These are phyloP conservation scores for Sturmia bella DNA, from an alignment of 2,888 invertebrate genomes.

Conservation along the genomic window DNA sequence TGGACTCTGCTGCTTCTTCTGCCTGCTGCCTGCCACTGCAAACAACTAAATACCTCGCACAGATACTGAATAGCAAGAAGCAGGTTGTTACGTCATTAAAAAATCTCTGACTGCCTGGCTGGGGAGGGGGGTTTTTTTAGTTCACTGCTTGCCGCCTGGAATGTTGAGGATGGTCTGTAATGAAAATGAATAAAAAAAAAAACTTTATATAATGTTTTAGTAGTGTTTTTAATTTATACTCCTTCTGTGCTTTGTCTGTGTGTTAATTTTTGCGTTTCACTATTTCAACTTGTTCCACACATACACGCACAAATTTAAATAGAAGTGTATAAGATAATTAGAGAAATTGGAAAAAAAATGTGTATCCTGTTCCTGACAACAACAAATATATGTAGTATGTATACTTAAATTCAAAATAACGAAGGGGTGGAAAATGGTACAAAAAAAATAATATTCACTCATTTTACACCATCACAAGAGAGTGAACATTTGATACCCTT, in stretches of 20 bases:
- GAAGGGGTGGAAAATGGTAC: constrained; percentile 23
- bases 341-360: constrained; percentile 1
- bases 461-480: constrained; percentile 1
- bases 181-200: constrained; percentile 55
- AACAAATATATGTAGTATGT: constrained; percentile 32
- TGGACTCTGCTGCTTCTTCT: constrained; percentile 45
- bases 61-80: constrained; percentile 56
- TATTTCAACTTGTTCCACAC: constrained; percentile 55
- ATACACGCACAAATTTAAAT: not conserved
- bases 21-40: constrained; percentile 1
- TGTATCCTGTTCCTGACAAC: constrained; percentile 31
- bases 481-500: not conserved
- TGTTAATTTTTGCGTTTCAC: constrained; percentile 67
- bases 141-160: constrained; percentile 37
- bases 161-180: constrained; percentile 61
- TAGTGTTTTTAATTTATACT: constrained; percentile 69
- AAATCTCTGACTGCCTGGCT: constrained; percentile 56
- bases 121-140: not conserved
- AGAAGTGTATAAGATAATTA: constrained; percentile 24
- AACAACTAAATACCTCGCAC: constrained; percentile 55
- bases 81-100: constrained; percentile 68
- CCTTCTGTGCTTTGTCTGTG: constrained; percentile 62
- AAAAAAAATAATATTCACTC: not conserved
- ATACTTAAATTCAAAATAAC: constrained; percentile 3
- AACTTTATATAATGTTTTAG: constrained; percentile 48